A percentile compares a stretch with the other conserved stretches of the same genome.
phyloP scores from a whole-genome alignment of 2,888 invertebrate species.

The Stomorhina lunata region DNA sequence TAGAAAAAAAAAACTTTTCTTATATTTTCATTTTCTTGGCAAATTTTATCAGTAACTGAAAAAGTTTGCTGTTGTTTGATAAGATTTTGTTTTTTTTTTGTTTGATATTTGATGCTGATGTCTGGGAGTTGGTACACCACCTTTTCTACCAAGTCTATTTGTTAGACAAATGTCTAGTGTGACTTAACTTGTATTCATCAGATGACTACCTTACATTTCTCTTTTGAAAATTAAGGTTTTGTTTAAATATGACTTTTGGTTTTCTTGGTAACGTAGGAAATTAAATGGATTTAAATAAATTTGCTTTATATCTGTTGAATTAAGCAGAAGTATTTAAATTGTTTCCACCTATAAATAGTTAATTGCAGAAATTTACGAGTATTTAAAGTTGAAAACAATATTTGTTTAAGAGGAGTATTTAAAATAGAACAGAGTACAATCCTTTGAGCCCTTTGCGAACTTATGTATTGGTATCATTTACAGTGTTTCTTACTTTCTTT shows the following conservation, averaged over 20 bases:
- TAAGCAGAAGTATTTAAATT: too few relatives aligned
- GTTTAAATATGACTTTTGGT: neutral
- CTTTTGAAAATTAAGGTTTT: neutral
- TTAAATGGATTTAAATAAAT: neutral
- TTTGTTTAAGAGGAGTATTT: too few relatives aligned
- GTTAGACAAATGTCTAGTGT: neutral
- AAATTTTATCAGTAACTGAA: neutral
- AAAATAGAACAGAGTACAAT: too few relatives aligned
- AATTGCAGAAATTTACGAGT: too few relatives aligned
- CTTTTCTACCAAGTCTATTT: conserved; percentile 1
- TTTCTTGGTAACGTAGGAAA: neutral
- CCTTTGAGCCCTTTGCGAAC: neutral
- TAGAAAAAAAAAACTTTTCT: neutral
- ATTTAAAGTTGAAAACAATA: too few relatives aligned
- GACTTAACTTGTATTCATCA: neutral
- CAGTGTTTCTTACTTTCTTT: neutral
- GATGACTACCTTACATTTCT: too few relatives aligned
- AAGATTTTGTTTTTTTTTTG: neutral
- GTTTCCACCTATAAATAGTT: too few relatives aligned
- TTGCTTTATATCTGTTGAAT: too few relatives aligned
- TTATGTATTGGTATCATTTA: neutral
- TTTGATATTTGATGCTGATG: neutral
- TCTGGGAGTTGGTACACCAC: too few relatives aligned
- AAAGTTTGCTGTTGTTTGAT: conserved; percentile 20
- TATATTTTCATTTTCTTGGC: neutral